A percentile compares a stretch with the other conserved stretches of the same genome.
Conservation (phyloP, 2,797 vertebrate genomes). For the Esox masquinongy region DNA sequence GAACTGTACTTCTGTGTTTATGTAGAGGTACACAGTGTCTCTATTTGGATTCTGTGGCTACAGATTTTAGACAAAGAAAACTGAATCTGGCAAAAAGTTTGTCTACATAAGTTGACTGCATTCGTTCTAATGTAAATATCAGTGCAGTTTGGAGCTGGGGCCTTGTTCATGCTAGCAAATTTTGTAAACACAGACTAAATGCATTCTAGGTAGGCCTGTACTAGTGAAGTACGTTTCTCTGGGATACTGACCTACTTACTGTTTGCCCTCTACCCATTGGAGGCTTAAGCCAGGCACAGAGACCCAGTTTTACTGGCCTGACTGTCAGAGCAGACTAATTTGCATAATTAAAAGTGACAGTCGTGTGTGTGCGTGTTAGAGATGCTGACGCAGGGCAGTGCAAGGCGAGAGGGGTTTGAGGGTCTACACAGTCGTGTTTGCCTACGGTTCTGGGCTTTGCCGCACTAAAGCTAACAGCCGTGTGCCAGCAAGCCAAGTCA, state of each 20-base stretch:
- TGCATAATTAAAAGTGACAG: neutral
- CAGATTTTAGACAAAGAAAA: too few relatives aligned
- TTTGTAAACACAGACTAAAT: conserved; percentile 35
- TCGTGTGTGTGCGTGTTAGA: conserved; percentile 2
- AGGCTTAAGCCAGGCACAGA: conserved; percentile 53
- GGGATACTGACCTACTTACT: conserved; percentile 62
- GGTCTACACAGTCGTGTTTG: conserved; percentile 23
- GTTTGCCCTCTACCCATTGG: conserved; percentile 37
- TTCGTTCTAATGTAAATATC: neutral
- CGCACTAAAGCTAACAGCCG: conserved; percentile 64
- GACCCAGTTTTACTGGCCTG: conserved; percentile 50
- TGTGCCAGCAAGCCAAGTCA: conserved; percentile 60
- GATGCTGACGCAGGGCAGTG: neutral
- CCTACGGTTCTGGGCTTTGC: conserved; percentile 39
- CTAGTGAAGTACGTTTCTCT: conserved; percentile 32
- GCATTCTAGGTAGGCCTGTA: conserved; percentile 60
- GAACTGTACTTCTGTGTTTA: conserved; percentile 25
- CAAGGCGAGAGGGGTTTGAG: conserved; percentile 12
- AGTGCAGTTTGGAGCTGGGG: neutral
- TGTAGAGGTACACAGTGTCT: conserved; percentile 26
- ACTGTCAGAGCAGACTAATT: conserved; percentile 39
- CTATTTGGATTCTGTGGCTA: neutral
- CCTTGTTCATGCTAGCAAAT: neutral
- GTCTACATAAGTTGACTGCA: neutral
- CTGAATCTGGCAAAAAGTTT: neutral